Base-by-base conservation (phyloP, 2,888 invertebrate species). In the Eueremaeus valkanovi region DNA sequence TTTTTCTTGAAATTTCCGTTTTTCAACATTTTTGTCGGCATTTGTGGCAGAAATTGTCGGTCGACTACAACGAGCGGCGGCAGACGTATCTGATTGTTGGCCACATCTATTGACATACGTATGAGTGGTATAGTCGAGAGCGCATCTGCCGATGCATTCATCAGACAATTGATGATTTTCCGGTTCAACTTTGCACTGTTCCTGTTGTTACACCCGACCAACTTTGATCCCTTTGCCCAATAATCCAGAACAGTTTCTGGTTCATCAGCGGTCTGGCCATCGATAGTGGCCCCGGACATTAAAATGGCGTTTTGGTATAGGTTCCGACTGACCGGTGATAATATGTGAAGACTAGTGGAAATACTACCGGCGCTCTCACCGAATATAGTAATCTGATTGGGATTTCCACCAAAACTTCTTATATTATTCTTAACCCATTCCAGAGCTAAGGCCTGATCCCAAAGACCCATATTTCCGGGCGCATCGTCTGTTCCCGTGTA, bases 161-260 rank as follows among this genome's bases (percentile, higher is more conserved):
- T 61, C 18, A 61, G 18, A 13, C 61, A 61, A 8, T 61, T 16
- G 3, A 61, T 31, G 29, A 61, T 61, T 61, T 61, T 61, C 16
- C 31, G 31, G 1, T 29, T 31, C 8, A 61, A 61, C 18, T 78
- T 77, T 11, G 11, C 9, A 18, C 73, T 61, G 49, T 73, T 31
- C 68, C 74, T 21, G 77, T 77, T n/a, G 31, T 75, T 29, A 74
- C 76, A 74, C 68, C 78, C 61, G 73, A 79, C 73, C 73, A 79
- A 61, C 29, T 70, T 29, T 1, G 78, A 78, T 24, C 31, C 66
- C 29, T 27, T 3, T 8, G 33, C 27, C 66, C 66, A 66, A 5
- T 40, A 36, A n/a, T 79, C 70, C n/a, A 70, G 29, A 5, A 77
- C 78, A 33, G 27, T 27, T 70, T 74, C 63, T 5, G 24, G 36